phyloP scores from a whole-genome alignment of 2,888 invertebrate species.

The Zelleria hepariella region DNA sequence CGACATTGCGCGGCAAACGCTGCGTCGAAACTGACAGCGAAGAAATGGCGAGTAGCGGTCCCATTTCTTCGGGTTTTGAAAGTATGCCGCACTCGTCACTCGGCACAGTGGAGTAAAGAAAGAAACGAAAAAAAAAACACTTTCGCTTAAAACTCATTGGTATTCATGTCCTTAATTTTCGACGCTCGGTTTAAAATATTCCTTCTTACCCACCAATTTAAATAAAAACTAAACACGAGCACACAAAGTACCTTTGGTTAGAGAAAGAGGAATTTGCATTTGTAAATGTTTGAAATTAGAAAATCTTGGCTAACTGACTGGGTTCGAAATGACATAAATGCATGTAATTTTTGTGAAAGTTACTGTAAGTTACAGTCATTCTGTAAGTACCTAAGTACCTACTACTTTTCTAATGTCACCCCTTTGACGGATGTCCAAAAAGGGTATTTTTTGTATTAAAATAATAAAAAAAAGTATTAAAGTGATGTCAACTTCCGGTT shows the following conservation, averaged over 20 bases:
- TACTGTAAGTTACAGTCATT: too few relatives aligned
- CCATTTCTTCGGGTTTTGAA: conserved; percentile 53
- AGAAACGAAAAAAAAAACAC: conserved; percentile 13
- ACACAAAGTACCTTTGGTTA: background rate
- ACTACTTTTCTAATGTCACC: too few relatives aligned
- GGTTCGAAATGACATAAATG: conserved; percentile 4
- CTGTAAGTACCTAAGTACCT: too few relatives aligned
- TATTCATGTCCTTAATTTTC: conserved; percentile 32
- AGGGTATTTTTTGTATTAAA: too few relatives aligned
- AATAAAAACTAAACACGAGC: background rate
- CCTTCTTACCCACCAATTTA: too few relatives aligned
- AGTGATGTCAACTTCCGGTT: too few relatives aligned
- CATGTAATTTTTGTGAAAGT: background rate
- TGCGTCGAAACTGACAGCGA: conserved; percentile 31
- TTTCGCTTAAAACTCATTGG: conserved; percentile 38
- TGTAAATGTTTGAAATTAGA: background rate
- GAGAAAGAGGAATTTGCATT: background rate
- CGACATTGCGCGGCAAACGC: conserved; percentile 39
- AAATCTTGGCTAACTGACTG: background rate
- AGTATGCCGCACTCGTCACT: conserved; percentile 19
- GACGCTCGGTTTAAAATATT: conserved; percentile 10
- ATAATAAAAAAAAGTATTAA: too few relatives aligned
- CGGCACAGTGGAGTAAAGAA: background rate
- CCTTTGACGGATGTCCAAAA: too few relatives aligned
- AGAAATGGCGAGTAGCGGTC: conserved; percentile 20